A percentile compares a stretch with the other conserved stretches of the same genome.
Evolutionary conservation across 2,888 invertebrate species (phyloP).

Genomic region (Phorcus lineatus): DNA sequence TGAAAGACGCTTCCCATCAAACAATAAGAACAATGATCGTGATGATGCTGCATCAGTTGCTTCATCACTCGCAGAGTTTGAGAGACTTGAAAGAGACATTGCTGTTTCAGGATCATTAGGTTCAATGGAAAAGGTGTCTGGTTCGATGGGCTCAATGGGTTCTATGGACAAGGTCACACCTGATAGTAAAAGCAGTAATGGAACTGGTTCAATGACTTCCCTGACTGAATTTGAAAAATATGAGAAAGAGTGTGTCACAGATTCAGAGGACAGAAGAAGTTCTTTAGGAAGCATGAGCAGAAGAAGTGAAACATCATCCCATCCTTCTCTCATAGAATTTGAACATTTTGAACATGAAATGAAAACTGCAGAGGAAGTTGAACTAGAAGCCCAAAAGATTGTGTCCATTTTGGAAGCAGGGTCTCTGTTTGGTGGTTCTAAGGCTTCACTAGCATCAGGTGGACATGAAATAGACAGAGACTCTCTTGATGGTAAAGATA

Average conservation of each 20-base stretch:
- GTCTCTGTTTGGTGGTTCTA: slow-evolving; percentile 52
- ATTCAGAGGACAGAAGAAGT: slow-evolving; percentile 73
- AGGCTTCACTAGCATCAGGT: slow-evolving; percentile 28
- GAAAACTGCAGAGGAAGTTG: slow-evolving; percentile 68
- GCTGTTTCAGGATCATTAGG: slow-evolving; percentile 76
- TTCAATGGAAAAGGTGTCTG: slow-evolving; percentile 82
- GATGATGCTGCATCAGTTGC: slow-evolving; percentile 93
- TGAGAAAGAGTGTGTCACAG: slow-evolving; percentile 82
- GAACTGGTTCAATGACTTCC: slow-evolving; percentile 78
- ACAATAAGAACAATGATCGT: slow-evolving; percentile 83
- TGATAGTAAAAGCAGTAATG: slow-evolving; percentile 64
- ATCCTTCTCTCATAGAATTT: slow-evolving; percentile 72
- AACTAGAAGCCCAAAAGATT: slow-evolving; percentile 74
- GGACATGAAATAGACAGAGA: slow-evolving; percentile 59
- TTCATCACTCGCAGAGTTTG: slow-evolving; percentile 92
- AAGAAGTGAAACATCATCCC: slow-evolving; percentile 69
- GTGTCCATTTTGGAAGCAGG: slow-evolving; percentile 73
- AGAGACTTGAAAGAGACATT: slow-evolving; percentile 90
- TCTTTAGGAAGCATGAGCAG: slow-evolving; percentile 61
- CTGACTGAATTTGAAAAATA: slow-evolving; percentile 94
- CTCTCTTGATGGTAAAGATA: slow-evolving; percentile 64
- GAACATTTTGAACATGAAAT: slow-evolving; percentile 71
- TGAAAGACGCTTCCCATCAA: slow-evolving; percentile 50
- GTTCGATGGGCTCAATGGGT: slow-evolving; percentile 92
- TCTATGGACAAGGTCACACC: slow-evolving; percentile 80